Conservation (phyloP, 1,140 invertebrate genomes). For the Bradynema listronoti region DNA sequence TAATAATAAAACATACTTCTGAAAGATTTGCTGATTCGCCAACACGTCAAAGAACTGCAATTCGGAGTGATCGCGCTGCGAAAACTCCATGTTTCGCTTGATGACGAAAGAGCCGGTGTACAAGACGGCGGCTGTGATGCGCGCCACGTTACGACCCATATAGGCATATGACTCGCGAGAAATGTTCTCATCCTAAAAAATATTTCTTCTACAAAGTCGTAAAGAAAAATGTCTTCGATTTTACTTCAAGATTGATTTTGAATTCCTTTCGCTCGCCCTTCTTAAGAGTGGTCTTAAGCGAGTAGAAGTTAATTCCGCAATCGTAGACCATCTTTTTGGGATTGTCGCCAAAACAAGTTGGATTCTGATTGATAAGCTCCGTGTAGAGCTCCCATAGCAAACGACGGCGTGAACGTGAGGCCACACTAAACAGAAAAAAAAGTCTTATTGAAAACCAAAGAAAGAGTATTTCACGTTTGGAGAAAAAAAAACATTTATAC, state of each 20-base stretch:
- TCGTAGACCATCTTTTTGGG: constrained; percentile 1
- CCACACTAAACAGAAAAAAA: constrained; percentile 11
- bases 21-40: constrained; percentile 5
- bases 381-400: constrained; percentile 10
- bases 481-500: background rate
- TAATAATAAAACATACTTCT: constrained; percentile 5
- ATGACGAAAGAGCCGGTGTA: background rate
- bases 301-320: constrained; percentile 14
- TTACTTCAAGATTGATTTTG: background rate
- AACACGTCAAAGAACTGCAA: constrained; percentile 19
- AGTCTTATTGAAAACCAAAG: too few species aligned
- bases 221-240: background rate
- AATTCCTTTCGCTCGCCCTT: constrained; percentile 5
- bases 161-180: constrained; percentile 6
- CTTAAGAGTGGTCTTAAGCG: background rate
- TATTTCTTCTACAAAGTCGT: background rate
- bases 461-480: too few species aligned
- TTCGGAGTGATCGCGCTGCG: background rate
- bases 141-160: constrained; percentile 8
- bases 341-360: background rate
- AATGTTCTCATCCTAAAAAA: constrained; percentile 1
- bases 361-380: background rate
- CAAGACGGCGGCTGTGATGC: constrained; percentile 5
- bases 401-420: background rate
- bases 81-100: background rate